phyloP scores from a whole-genome alignment of 2,888 invertebrate genomes.

The Drosophila incognita region DNA sequence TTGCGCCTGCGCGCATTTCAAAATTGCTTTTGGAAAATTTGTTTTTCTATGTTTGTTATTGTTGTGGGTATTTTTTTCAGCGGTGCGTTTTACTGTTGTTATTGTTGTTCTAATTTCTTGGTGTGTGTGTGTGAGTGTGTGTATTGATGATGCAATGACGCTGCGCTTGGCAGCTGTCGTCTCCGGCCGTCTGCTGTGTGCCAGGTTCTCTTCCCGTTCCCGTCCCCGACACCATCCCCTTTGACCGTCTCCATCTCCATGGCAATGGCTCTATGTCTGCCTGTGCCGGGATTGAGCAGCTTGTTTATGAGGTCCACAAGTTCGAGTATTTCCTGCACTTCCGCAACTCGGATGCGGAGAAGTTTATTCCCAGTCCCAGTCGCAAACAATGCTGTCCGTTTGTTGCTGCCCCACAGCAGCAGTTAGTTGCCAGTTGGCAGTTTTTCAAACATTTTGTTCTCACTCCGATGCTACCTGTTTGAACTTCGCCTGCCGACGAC shows the following conservation, averaged over 20 bases:
- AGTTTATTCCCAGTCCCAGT: conserved; percentile 41
- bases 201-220: conserved; percentile 17
- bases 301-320: conserved; percentile 51
- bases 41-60: conserved; percentile 73
- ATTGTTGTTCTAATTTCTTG: conserved; percentile 57
- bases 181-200: conserved; percentile 44
- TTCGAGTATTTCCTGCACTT: conserved; percentile 71
- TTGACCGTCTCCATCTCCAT: conserved; percentile 2
- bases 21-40: conserved; percentile 73
- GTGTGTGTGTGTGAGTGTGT: conserved; percentile 42
- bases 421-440: conserved; percentile 1
- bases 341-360: conserved; percentile 51
- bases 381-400: conserved; percentile 57
- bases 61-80: conserved; percentile 68
- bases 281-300: conserved; percentile 38
- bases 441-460: conserved; percentile 31
- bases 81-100: conserved; percentile 64
- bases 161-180: conserved; percentile 84
- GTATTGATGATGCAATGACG: conserved; percentile 81
- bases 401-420: conserved; percentile 21
- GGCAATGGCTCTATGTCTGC: background rate
- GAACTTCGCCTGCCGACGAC: conserved; percentile 27
- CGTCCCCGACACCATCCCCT: background rate
- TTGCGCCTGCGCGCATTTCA: conserved; percentile 73
- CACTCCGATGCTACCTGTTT: conserved; percentile 43